Base-by-base conservation (phyloP, 2,888 invertebrate species). In the Prostheceraeus crozeri region DNA sequence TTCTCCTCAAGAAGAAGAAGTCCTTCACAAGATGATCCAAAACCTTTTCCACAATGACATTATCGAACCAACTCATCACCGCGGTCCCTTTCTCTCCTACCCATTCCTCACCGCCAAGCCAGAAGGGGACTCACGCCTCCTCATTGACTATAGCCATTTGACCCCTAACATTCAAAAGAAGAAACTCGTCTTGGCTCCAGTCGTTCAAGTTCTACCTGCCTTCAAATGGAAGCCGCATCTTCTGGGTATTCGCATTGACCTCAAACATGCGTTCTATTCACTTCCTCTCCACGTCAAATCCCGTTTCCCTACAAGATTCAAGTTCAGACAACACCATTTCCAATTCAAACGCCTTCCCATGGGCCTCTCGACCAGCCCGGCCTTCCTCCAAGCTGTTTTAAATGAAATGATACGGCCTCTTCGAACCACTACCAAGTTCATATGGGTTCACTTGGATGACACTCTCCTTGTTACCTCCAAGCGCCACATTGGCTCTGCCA, bases 11-110 rank as follows among this genome's bases (percentile, higher is more conserved):
- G n/a, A n/a, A n/a, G n/a, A n/a, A n/a, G n/a, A n/a, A n/a, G n/a
- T n/a, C n/a, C n/a, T n/a, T n/a, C n/a, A n/a, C n/a, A n/a, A n/a
- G n/a, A n/a, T n/a, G n/a, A n/a, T n/a, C n/a, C n/a, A n/a, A n/a
- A n/a, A n/a, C n/a, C n/a, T n/a, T n/a, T n/a, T n/a, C n/a, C n/a
- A n/a, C n/a, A n/a, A n/a, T n/a, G 33, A n/a, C n/a, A 33, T 33
- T 33, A 33, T 33, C 33, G 33, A 33, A n/a, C 33, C 33, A 11
- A 33, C 33, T 33, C 33, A 33, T 33, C 33, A 33, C 33, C 33
- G 33, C 10, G 33, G 33, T 10, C 33, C 33, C n/a, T 33, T 33
- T n/a, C 33, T 33, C 33, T 33, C 33, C 33, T n/a, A 33, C 33
- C 10, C 33, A 11, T 33, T 33, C 33, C n/a, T 10, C 33, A n/a